Percentiles rank a stretch among this genome's conserved stretches.
phyloP scores from a whole-genome alignment of 2,888 invertebrate species.

The Andricus quercusramuli region DNA sequence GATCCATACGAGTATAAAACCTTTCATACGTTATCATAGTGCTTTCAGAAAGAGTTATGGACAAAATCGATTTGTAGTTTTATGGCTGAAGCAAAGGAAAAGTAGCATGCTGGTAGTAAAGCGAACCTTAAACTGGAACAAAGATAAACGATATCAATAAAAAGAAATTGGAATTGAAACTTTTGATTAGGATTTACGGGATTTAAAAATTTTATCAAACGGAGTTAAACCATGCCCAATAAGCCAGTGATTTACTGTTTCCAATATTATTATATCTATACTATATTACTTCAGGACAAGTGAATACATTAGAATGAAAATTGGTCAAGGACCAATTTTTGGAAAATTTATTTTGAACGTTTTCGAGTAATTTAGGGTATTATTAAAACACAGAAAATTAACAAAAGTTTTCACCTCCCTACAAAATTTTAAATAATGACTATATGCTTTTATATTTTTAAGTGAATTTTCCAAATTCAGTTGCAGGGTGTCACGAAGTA shows the following conservation, averaged over 20 bases:
- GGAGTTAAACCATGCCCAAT: background rate
- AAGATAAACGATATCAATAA: conserved; percentile 19
- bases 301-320: too few species aligned
- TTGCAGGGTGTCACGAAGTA: too few species aligned
- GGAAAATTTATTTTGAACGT: too few species aligned
- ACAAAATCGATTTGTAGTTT: conserved; percentile 23
- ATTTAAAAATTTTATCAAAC: background rate
- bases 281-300: too few species aligned
- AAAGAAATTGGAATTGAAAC: conserved; percentile 21
- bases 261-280: background rate
- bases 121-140: conserved; percentile 8
- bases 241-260: background rate
- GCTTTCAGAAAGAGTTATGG: background rate
- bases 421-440: too few species aligned
- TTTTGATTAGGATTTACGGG: background rate
- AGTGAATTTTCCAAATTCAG: too few species aligned
- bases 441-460: too few species aligned
- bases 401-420: too few species aligned
- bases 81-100: background rate
- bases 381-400: too few species aligned
- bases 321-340: too few species aligned
- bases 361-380: too few species aligned
- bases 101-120: conserved; percentile 3
- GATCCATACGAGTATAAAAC: background rate
- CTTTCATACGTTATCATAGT: background rate